A percentile compares a stretch with the other conserved stretches of the same genome.
These are phyloP conservation scores for Pelusios castaneus DNA, from an alignment of 2,113 vertebrate species.

Conservation along the genomic window DNA sequence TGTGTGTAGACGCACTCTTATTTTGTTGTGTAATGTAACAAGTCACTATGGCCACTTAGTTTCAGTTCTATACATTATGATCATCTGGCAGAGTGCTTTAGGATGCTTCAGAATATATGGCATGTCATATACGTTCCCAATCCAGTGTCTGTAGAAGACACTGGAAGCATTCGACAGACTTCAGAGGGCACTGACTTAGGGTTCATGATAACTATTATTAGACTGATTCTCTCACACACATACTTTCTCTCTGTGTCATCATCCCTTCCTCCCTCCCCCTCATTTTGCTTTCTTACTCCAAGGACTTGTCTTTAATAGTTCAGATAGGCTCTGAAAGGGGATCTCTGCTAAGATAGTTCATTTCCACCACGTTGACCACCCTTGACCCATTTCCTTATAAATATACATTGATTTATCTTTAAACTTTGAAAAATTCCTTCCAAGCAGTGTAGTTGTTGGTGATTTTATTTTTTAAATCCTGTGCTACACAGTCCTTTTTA, in stretches of 20 bases:
- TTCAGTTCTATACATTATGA: rapidly evolving
- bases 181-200: neutral
- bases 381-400: neutral
- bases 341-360: rapidly evolving
- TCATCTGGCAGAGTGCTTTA: neutral
- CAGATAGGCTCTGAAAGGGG: too few relatives aligned
- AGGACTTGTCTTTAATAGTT: neutral
- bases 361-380: neutral
- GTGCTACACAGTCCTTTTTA: neutral
- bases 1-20: neutral
- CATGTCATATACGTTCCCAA: neutral
- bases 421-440: neutral
- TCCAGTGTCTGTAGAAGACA: neutral
- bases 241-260: neutral
- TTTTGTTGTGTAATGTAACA: neutral
- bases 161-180: neutral
- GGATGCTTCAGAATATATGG: neutral
- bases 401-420: neutral
- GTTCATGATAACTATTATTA: neutral
- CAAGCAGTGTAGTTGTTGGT: neutral
- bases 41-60: neutral
- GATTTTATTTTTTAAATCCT: neutral
- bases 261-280: neutral
- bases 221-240: rapidly evolving
- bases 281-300: neutral